Base-by-base conservation (phyloP, 2,113 vertebrate genomes). In the Notarius lentiginosus region DNA sequence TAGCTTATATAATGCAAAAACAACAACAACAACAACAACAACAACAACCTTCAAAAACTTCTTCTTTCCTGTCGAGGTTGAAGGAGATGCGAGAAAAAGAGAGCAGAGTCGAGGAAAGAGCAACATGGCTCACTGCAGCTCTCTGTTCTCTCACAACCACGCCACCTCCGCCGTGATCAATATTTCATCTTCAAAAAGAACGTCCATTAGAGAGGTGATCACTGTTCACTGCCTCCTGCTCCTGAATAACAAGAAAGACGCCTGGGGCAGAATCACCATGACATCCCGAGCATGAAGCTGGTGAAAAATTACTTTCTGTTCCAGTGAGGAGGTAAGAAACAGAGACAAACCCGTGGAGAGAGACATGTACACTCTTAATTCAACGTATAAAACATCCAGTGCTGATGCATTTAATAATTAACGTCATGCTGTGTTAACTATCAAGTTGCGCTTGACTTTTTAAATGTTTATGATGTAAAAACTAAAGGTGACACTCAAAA, bases 131-230 rank as follows among this genome's bases (percentile, higher is more conserved):
- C 34, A 80, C 41, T 88, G 83, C 30, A 53, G 49, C 14, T 66
- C 58, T 88, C 53, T 84, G 83, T 76, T 88, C 68, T 73, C 53
- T 76, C 77, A 83, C 87, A 86, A 80, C 70, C 34, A 63, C 24
- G 56, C 24, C 72, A 79, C 73, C 41, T 83, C 61, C 20, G n/a
- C 68, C 22, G 10, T 83, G 76, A 89, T 86, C 88, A 89, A 86
- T 86, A 88, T 89, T 83, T 89, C 53, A 83, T 83, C 58, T 41
- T 84, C 79, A 49, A 83, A 81, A 51, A 22, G 20, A 79, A 53
- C 47, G 27, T 60, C 65, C 53, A 81, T 86, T 79, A 81, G 65
- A 56, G 75, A 73, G 66, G 55, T 65, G 84, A 65, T 79, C 61
- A n/a, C 53, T 81, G 61, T 70, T 72, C 85, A 60, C 85, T 70